Base-by-base conservation (phyloP, 2,797 vertebrate genomes). In the Sphenodon punctatus region DNA sequence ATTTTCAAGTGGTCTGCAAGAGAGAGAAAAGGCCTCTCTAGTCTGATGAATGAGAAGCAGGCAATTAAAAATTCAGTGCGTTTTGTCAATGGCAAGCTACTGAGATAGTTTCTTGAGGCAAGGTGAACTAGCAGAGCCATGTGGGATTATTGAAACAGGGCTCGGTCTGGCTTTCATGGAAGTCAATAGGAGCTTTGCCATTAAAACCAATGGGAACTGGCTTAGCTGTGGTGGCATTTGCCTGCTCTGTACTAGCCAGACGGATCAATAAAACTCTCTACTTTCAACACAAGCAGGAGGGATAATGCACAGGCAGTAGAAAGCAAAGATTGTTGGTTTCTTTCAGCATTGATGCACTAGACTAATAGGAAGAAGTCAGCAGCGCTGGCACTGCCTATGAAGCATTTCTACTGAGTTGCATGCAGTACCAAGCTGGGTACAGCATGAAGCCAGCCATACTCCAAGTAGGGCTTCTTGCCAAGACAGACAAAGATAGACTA, bases 401-500 rank as follows among this genome's bases (percentile, higher is more conserved):
- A 65, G 59, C 67, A 84, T 68, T 70, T 74, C 83, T 89, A 71
- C 80, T 77, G 80, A 53, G 70, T 72, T 84, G 88, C 77, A 80
- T 74, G 59, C 32, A 82, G 84, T 80, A 80, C 85, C 89, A 89
- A 87, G 88, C 0, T 0, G 85, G 68, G 81, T 80, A 86, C 67
- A 2, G 75, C 76, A 83, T 85, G 82, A 0, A 14, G 58, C 76
- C 4, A 3, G 10, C 66, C n/a, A 3, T 67, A 88, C 84, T 88
- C 80, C 78, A 75, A 10, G 8, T 72, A 67, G 76, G 84, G 88
- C 87, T 85, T 75, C 78, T 0, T 0, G 91, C 86, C 86, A 92
- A 91, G 81, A 72, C 86, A 74, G 79, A 87, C 36, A 81, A 85
- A 68, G 78, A 69, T 78, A 79, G 67, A 77, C 80, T 84, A 84